These are phyloP conservation scores for Bombus confusus DNA, from an alignment of 1,140 invertebrate species.

Conservation along the genomic window DNA sequence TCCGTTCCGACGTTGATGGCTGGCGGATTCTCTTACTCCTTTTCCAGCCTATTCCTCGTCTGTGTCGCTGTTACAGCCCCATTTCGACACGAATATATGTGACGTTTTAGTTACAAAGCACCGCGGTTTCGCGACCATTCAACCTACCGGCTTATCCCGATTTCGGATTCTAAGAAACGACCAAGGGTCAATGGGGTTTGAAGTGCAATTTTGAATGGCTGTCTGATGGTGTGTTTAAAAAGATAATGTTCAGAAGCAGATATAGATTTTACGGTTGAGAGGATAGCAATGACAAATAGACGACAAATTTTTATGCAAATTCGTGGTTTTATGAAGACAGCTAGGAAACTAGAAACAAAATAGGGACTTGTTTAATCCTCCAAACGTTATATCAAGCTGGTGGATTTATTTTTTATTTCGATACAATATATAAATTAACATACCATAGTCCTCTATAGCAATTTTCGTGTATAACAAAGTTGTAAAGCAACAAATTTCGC, in stretches of 20 bases:
- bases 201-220: background rate
- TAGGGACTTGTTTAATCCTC: background rate
- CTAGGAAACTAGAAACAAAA: background rate
- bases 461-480: too few species aligned
- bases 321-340: too few species aligned
- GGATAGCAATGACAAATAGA: too few species aligned
- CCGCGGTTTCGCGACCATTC: background rate
- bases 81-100: constrained; percentile 30
- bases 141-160: background rate
- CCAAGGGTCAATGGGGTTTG: background rate
- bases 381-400: background rate
- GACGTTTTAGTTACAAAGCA: background rate
- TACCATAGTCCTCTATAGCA: too few species aligned
- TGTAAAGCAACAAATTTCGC: too few species aligned
- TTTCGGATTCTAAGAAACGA: constrained; percentile 4
- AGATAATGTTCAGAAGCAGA: background rate
- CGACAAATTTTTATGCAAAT: too few species aligned
- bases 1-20: constrained; percentile 36
- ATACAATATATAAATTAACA: too few species aligned
- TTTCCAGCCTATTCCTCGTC: too few species aligned
- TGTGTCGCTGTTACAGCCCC: background rate
- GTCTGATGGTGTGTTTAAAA: background rate
- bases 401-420: background rate
- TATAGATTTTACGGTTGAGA: too few species aligned
- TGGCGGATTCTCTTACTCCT: background rate